A percentile compares a stretch with the other conserved stretches of the same genome.
Evolutionary conservation across 2,888 invertebrate species (phyloP).

Genomic region (Artemia sp.): DNA sequence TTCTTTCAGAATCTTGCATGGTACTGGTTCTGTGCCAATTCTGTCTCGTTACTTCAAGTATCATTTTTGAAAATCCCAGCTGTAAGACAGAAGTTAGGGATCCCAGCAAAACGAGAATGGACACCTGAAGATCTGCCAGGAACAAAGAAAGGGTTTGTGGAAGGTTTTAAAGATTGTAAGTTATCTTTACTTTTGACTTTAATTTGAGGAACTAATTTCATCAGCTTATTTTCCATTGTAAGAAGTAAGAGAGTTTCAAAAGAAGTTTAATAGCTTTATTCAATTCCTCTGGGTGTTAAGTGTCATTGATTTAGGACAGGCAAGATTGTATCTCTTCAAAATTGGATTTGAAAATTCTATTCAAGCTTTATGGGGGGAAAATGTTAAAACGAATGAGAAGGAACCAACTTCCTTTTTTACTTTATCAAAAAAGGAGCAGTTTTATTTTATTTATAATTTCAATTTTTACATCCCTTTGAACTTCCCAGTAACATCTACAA

Average conservation of each 20-base stretch:
- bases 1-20: conserved; percentile 50
- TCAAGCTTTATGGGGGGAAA: too few relatives aligned
- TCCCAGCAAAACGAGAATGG: conserved; percentile 45
- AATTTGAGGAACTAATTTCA: not conserved
- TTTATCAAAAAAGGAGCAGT: too few relatives aligned
- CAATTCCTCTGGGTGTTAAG: too few relatives aligned
- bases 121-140: conserved; percentile 42
- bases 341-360: too few relatives aligned
- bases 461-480: not conserved
- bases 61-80: conserved; percentile 52
- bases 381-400: too few relatives aligned
- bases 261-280: not conserved
- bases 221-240: not conserved
- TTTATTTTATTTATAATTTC: too few relatives aligned
- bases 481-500: not conserved
- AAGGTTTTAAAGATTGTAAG: conserved; percentile 61
- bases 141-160: conserved; percentile 54
- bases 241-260: not conserved
- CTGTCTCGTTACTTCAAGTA: conserved; percentile 65
- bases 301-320: too few relatives aligned
- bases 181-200: conserved; percentile 23
- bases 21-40: conserved; percentile 78
- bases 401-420: too few relatives aligned
- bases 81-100: conserved; percentile 56
- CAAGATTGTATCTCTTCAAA: too few relatives aligned